Base-by-base conservation (phyloP, 2,113 vertebrate species). In the Gadus chalcogrammus region DNA sequence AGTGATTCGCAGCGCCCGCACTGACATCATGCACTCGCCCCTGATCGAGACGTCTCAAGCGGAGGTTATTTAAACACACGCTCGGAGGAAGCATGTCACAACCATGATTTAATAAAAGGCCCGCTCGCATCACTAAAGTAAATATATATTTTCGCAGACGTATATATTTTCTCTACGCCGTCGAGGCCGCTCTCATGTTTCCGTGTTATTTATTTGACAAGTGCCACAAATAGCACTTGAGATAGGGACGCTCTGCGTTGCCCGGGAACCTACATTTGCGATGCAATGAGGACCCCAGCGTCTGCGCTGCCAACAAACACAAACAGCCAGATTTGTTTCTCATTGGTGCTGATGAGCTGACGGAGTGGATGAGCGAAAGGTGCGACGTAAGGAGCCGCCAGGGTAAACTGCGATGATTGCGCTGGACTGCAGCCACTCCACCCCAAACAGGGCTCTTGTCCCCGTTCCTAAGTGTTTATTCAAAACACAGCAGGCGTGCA, bases 101-200 rank as follows among this genome's bases (percentile, higher is more conserved):
- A 20, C 55, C 13, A 59, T 35, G 22, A 22, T 61, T 62, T 20
- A 22, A 58, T 58, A 58, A 58, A 58, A 58, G 55, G 15, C 55
- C 55, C n/a, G 15, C n/a, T 58, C 48, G 66, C 56, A 58, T 17
- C 55, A n/a, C 55, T 58, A 58, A 58, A 68, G 65, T 70, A 61
- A 59, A 61, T 16, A 53, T 13, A 48, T 48, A 48, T 48, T 48
- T 48, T 48, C 11, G 42, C 11, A 9, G 42, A 48, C 55, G 55
- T 58, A 58, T n/a, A 58, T 58, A 58, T 58, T 16, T 58, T 58
- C 3, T 9, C 12, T 58, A 58, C n/a, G 5, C 55, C 17, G 15
- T 58, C 55, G 55, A 48, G 42, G 55, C n/a, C 55, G 16, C 15
- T 58, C 5, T 58, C 55, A 58, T 58, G 55, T 17, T 58, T 58